A percentile compares a stretch with the other conserved stretches of the same genome.
phyloP scores from a whole-genome alignment of 2,113 vertebrate species.

The Myrmecobius fasciatus region DNA sequence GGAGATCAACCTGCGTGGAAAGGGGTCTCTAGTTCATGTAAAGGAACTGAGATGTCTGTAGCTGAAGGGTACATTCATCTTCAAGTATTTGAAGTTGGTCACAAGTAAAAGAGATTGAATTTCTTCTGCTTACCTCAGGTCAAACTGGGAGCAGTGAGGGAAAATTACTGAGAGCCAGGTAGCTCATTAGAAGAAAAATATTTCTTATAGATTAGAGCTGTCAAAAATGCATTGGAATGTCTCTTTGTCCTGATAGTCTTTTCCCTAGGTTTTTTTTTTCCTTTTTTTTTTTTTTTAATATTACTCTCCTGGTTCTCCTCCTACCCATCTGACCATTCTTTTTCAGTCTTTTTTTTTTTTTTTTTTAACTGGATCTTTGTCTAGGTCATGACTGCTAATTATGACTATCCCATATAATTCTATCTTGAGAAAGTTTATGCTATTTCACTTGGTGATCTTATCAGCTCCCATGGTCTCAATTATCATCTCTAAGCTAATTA shows the following conservation, averaged over 20 bases:
- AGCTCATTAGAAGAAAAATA: not conserved
- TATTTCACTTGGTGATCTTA: not conserved
- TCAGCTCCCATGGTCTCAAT: not conserved
- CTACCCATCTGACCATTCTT: not conserved
- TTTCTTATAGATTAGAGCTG: not conserved
- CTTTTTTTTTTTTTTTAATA: no score
- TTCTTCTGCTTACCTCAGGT: not conserved
- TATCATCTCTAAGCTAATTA: not conserved
- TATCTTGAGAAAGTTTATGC: not conserved
- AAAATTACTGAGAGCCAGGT: not conserved
- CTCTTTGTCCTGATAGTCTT: not conserved
- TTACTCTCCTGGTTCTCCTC: not conserved
- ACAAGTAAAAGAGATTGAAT: not conserved
- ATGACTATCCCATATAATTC: not conserved
- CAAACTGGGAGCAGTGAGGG: not conserved
- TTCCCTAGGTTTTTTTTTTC: not conserved
- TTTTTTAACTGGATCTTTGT: not conserved
- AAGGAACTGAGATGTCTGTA: not conserved
- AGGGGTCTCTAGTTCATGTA: not conserved
- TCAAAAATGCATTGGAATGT: not conserved
- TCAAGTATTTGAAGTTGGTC: not conserved
- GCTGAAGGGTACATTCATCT: not conserved
- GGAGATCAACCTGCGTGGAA: not conserved
- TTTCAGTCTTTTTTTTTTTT: not conserved
- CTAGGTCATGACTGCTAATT: not conserved